A percentile compares a stretch with the other conserved stretches of the same genome.
Conservation (phyloP, 1,140 invertebrate species). For the Drosophila mojavensis region DNA sequence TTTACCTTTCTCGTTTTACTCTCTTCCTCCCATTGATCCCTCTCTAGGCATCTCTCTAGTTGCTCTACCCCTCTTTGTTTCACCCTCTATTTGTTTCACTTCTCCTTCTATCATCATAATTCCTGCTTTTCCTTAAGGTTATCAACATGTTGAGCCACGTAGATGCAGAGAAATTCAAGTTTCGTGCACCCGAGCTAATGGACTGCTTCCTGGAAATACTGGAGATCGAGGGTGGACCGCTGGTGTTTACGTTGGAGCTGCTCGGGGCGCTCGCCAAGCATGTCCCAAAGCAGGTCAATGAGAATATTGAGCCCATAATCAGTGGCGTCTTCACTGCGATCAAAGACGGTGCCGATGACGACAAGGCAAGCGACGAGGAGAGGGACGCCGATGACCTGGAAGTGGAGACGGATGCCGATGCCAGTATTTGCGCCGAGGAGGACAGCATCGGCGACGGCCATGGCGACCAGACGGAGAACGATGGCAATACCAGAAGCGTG, state of each 20-base stretch:
- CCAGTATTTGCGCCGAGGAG: neutral
- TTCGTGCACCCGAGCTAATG: neutral
- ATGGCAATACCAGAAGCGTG: neutral
- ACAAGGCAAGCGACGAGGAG: neutral
- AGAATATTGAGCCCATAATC: conserved; percentile 13
- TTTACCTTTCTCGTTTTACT: too few relatives aligned
- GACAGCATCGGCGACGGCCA: conserved; percentile 7
- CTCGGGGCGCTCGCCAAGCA: conserved; percentile 12
- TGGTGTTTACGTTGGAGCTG: conserved; percentile 21
- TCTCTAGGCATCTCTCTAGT: too few relatives aligned
- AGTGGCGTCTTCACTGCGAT: neutral
- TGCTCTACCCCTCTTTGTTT: too few relatives aligned
- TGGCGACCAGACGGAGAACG: conserved; percentile 26
- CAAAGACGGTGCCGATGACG: neutral
- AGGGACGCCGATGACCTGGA: neutral
- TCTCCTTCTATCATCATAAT: neutral
- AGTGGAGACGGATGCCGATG: neutral
- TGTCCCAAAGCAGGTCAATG: conserved; percentile 6
- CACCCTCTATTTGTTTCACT: too few relatives aligned
- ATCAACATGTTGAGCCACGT: conserved; percentile 15
- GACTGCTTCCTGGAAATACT: conserved; percentile 9
- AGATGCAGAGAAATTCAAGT: conserved; percentile 6
- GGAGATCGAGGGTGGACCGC: neutral
- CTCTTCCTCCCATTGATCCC: too few relatives aligned
- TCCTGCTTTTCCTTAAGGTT: conserved; percentile 7